A percentile compares a stretch with the other conserved stretches of the same genome.
These are phyloP conservation scores for Petrolisthes manimaculis DNA, from an alignment of 2,888 invertebrate species.

Conservation along the genomic window DNA sequence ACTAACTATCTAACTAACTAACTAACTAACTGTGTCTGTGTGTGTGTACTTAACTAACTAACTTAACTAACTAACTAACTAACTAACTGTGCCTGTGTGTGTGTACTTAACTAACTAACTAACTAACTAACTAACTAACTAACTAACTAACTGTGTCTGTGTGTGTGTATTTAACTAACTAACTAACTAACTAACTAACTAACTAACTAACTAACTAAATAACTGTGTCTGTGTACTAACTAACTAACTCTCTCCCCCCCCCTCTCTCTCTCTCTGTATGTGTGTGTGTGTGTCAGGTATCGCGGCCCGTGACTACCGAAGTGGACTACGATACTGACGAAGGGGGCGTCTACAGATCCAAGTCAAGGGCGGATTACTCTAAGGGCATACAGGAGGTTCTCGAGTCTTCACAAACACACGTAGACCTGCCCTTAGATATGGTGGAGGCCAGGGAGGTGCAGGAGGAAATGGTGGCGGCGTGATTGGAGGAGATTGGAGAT, in stretches of 20 bases:
- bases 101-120: no score
- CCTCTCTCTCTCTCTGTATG: no score
- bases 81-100: no score
- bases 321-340: constrained; percentile 56
- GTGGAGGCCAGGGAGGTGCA: constrained; percentile 54
- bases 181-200: no score
- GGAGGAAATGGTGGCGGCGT: constrained; percentile 23
- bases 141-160: no score
- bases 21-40: not conserved
- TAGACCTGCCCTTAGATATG: constrained; percentile 54
- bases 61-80: no score
- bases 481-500: not conserved
- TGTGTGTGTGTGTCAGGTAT: constrained; percentile 20
- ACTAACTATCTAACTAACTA: not conserved
- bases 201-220: no score
- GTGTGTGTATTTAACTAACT: no score
- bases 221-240: no score
- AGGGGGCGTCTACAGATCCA: constrained; percentile 49
- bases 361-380: constrained; percentile 23
- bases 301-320: constrained; percentile 28
- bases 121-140: no score
- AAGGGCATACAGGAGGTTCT: constrained; percentile 17
- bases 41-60: no score
- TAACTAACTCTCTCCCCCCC: no score
- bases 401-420: constrained; percentile 43